A percentile compares a stretch with the other conserved stretches of the same genome.
Evolutionary conservation across 2,888 invertebrate genomes (phyloP).

Genomic region (Sicus ferrugineus): DNA sequence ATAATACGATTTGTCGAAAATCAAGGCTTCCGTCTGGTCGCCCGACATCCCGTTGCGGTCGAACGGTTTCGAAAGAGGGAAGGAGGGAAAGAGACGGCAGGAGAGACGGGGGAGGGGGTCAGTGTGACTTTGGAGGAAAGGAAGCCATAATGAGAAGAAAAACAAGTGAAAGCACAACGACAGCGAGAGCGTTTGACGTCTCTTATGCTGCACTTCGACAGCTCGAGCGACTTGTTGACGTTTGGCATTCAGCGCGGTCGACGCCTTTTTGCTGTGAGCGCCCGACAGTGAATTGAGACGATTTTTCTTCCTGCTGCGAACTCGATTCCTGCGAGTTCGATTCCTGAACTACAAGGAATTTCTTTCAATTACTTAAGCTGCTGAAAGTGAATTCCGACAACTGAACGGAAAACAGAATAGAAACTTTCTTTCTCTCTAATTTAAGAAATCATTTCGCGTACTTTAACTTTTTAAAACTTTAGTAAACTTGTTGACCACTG

Average conservation of each 20-base stretch:
- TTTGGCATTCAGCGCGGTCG: slow-evolving; percentile 12
- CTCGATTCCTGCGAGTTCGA: too few species aligned
- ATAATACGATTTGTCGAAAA: slow-evolving; percentile 38
- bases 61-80: slow-evolving; percentile 10
- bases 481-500: too few species aligned
- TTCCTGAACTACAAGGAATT: too few species aligned
- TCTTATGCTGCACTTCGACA: slow-evolving; percentile 18
- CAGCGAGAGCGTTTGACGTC: not conserved
- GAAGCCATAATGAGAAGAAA: too few species aligned
- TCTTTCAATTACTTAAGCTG: too few species aligned
- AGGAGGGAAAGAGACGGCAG: not conserved
- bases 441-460: too few species aligned
- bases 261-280: slow-evolving; percentile 13
- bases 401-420: too few species aligned
- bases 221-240: not conserved
- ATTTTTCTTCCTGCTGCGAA: too few species aligned
- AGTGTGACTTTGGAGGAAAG: not conserved
- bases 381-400: too few species aligned
- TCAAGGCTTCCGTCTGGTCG: slow-evolving; percentile 17
- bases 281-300: not conserved
- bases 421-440: too few species aligned
- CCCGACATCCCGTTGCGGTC: not conserved
- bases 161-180: not conserved
- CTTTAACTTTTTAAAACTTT: too few species aligned
- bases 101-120: not conserved